Conservation (phyloP, 2,113 vertebrate genomes). For the Bos javanicus region DNA sequence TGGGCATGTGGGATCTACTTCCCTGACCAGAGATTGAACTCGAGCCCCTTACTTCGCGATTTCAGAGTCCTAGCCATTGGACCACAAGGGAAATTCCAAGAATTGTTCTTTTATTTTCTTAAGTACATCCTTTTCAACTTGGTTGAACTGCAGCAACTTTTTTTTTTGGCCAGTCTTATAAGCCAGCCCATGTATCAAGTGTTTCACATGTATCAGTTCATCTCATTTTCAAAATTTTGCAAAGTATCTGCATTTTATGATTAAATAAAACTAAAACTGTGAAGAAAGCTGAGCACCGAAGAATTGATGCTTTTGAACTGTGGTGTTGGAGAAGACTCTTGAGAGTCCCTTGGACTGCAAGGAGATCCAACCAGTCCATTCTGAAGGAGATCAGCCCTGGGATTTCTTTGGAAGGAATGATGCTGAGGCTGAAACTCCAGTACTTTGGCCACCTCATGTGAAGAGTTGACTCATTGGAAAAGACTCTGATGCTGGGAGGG, state of each 20-base stretch:
- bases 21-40: neutral
- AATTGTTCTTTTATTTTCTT: neutral
- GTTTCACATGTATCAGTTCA: neutral
- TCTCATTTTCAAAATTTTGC: slow-evolving; percentile 22
- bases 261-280: neutral
- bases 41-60: neutral
- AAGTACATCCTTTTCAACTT: neutral
- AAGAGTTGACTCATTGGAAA: too few relatives aligned
- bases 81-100: neutral
- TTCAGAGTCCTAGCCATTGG: neutral
- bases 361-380: too few relatives aligned
- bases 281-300: too few relatives aligned
- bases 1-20: neutral
- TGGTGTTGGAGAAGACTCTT: too few relatives aligned
- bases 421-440: too few relatives aligned
- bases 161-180: neutral
- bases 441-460: too few relatives aligned
- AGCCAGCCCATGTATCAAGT: neutral
- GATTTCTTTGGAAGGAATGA: too few relatives aligned
- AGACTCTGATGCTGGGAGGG: too few relatives aligned
- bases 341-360: too few relatives aligned
- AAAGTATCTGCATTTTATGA: neutral
- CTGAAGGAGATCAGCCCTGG: too few relatives aligned
- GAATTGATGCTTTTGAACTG: too few relatives aligned
- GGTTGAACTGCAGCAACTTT: neutral